Conservation (phyloP, 2,888 invertebrate species). For the Chrysolina americana region DNA sequence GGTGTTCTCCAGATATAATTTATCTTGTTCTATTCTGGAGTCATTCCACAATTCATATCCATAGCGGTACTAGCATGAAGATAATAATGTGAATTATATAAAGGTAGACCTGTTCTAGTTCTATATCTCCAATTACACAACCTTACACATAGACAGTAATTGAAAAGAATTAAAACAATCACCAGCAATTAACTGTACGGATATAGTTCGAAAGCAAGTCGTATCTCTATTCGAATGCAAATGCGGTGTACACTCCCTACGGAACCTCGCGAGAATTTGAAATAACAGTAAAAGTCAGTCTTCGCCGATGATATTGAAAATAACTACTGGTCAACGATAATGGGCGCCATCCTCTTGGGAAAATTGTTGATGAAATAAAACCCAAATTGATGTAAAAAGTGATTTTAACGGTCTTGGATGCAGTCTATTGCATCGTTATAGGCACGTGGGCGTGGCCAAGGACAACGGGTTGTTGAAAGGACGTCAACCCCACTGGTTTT, state of each 20-base stretch:
- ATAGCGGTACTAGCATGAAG: background rate
- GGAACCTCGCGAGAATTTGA: constrained; percentile 31
- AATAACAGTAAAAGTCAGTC: constrained; percentile 39
- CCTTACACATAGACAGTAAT: background rate
- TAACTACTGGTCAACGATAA: background rate
- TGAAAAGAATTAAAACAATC: background rate
- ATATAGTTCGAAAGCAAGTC: constrained; percentile 24
- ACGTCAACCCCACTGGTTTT: constrained; percentile 56
- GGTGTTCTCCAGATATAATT: background rate
- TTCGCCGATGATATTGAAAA: constrained; percentile 9
- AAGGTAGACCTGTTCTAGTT: constrained; percentile 1
- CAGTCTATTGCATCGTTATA: constrained; percentile 32
- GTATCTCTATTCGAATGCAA: constrained; percentile 37
- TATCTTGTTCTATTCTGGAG: background rate
- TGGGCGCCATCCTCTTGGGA: background rate
- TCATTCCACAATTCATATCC: background rate
- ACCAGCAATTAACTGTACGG: constrained; percentile 26
- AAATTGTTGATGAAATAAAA: background rate
- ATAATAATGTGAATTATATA: background rate
- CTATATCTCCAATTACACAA: background rate
- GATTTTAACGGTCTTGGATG: constrained; percentile 15
- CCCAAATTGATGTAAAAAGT: background rate
- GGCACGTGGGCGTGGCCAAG: constrained; percentile 58
- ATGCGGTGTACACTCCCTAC: constrained; percentile 38
- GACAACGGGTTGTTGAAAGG: constrained; percentile 56